Percentiles rank a stretch among this genome's conserved stretches.
Evolutionary conservation across 1,140 invertebrate species (phyloP).

Genomic region (Drosophila aff.): DNA sequence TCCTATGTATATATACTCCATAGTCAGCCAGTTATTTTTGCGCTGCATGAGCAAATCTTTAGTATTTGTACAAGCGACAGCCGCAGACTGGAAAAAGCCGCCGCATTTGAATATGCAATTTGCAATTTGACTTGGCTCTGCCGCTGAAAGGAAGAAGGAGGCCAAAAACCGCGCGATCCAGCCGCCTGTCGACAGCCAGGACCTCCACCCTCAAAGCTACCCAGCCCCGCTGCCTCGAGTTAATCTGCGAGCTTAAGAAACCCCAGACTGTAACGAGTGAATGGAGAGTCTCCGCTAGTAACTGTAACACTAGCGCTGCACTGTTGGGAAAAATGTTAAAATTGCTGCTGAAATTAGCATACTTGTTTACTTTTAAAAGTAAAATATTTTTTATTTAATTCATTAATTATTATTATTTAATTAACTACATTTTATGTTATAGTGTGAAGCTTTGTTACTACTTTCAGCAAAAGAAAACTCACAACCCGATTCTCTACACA

Average conservation of each 20-base stretch:
- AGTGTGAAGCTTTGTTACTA: not conserved
- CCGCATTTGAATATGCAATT: constrained; percentile 82
- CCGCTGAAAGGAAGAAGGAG: constrained; percentile 45
- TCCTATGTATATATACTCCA: constrained; percentile 16
- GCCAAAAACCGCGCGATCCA: constrained; percentile 54
- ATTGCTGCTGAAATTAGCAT: not conserved
- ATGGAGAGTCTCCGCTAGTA: constrained; percentile 18
- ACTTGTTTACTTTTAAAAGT: no score
- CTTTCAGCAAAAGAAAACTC: not conserved
- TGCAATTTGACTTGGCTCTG: constrained; percentile 78
- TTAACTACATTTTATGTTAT: fast-evolving
- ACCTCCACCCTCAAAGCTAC: not conserved
- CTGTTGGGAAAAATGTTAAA: not conserved
- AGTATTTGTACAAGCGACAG: constrained; percentile 79
- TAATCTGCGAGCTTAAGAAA: constrained; percentile 80
- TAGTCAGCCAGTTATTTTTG: constrained; percentile 76
- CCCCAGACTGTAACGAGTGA: constrained; percentile 62
- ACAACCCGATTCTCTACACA: not conserved
- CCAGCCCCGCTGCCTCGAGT: constrained; percentile 28
- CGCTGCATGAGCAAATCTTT: constrained; percentile 79
- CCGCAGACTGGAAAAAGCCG: constrained; percentile 77
- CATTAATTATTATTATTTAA: fast-evolving
- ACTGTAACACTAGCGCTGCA: constrained; percentile 10
- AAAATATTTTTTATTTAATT: not conserved
- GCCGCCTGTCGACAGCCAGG: constrained; percentile 47